A percentile compares a stretch with the other conserved stretches of the same genome.
Evolutionary conservation across 2,113 vertebrate species (phyloP).

Genomic region (Psittacus erithacus): DNA sequence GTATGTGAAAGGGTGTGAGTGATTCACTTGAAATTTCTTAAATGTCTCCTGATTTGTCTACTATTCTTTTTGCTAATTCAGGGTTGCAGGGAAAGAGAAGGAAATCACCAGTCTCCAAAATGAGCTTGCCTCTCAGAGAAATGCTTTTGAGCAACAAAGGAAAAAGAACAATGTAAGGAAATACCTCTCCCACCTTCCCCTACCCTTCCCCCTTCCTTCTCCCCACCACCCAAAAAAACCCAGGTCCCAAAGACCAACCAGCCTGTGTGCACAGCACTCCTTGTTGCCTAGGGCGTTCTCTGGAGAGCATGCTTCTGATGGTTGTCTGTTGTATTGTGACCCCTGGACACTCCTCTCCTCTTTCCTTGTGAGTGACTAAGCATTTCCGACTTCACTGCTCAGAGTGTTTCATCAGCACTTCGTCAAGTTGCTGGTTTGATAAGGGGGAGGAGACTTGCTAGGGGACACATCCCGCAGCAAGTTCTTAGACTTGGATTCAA

Average conservation of each 20-base stretch:
- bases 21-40: not conserved
- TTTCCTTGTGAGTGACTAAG: not conserved
- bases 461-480: not conserved
- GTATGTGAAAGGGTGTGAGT: not conserved
- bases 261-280: not conserved
- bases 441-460: not conserved
- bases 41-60: not conserved
- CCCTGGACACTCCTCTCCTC: not conserved
- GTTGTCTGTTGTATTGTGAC: not conserved
- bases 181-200: not conserved
- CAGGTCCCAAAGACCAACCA: not conserved
- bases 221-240: not conserved
- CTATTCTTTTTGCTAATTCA: constrained; percentile 64
- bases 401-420: not conserved
- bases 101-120: constrained; percentile 79
- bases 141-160: constrained; percentile 89
- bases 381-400: not conserved
- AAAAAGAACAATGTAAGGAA: constrained; percentile 96
- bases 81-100: constrained; percentile 86
- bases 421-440: not conserved
- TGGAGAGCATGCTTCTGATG: not conserved
- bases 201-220: not conserved
- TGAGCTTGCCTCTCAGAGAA: constrained; percentile 83
- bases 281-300: not conserved
- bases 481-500: not conserved